Conservation (phyloP, 1,140 invertebrate genomes). For the Papilio helenus region DNA sequence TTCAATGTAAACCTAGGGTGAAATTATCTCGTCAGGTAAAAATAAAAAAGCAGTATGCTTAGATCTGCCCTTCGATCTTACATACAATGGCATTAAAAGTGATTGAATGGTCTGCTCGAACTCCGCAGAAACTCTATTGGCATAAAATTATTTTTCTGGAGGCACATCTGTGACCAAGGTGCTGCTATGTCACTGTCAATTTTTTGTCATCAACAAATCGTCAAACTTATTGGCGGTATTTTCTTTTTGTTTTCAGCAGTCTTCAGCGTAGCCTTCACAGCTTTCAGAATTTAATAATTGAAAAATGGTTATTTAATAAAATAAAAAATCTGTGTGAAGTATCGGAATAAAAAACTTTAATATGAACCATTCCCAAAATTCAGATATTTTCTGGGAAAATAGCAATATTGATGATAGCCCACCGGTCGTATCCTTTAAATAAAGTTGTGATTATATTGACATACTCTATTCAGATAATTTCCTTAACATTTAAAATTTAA, state of each 20-base stretch:
- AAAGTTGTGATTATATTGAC: conserved; percentile 1
- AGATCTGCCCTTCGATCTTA: too few species aligned
- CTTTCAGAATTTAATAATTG: not conserved
- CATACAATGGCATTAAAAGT: too few species aligned
- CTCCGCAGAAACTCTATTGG: too few species aligned
- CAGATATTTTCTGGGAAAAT: conserved; percentile 54
- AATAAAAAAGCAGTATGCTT: too few species aligned
- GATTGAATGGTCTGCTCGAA: too few species aligned
- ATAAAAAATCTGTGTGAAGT: not conserved
- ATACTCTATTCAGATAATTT: not conserved
- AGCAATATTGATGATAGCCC: conserved; percentile 43
- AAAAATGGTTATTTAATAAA: not conserved
- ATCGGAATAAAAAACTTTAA: not conserved
- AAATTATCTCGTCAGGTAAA: too few species aligned
- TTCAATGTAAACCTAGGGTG: too few species aligned
- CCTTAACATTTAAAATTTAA: not conserved
- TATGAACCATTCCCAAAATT: conserved; percentile 64
- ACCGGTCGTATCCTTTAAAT: conserved; percentile 52
- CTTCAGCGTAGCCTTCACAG: too few species aligned
- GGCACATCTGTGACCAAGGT: too few species aligned
- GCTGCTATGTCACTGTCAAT: too few species aligned
- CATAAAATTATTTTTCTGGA: too few species aligned
- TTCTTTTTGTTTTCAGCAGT: not conserved
- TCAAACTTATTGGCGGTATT: not conserved
- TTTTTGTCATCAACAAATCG: not conserved